A percentile compares a stretch with the other conserved stretches of the same genome.
These are phyloP conservation scores for Lasius fuliginosus DNA, from an alignment of 2,888 invertebrate genomes.

Conservation along the genomic window DNA sequence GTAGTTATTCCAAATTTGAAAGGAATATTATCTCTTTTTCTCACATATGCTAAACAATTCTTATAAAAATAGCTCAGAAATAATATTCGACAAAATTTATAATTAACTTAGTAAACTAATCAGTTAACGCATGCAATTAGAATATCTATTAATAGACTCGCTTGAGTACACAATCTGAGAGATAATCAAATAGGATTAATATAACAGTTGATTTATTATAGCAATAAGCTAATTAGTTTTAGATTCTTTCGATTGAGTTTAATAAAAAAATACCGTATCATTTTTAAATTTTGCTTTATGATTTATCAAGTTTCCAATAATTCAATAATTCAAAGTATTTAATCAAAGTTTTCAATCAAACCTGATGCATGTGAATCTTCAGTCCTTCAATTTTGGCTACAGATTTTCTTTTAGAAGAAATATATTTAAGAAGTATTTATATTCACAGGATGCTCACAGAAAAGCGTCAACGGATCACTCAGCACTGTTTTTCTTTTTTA, in stretches of 20 bases:
- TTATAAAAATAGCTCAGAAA: not conserved
- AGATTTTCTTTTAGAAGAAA: not conserved
- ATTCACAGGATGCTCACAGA: not conserved
- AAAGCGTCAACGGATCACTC: not conserved
- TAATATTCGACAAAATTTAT: constrained; percentile 8
- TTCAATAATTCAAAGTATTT: not conserved
- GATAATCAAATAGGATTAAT: not conserved
- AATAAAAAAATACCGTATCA: not conserved
- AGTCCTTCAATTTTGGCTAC: not conserved
- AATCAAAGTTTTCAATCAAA: not conserved
- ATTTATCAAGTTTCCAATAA: not conserved
- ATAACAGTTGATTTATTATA: not conserved
- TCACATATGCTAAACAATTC: not conserved
- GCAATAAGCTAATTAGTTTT: not conserved
- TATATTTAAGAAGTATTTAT: not conserved
- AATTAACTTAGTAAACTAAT: not conserved
- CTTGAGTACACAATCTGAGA: not conserved
- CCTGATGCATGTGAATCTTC: not conserved
- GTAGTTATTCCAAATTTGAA: constrained; percentile 2
- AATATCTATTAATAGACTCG: not conserved
- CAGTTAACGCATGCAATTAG: not conserved
- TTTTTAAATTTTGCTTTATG: not conserved
- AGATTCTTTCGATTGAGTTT: not conserved
- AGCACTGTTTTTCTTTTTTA: not conserved
- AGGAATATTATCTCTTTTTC: not conserved